Conservation (phyloP, 2,888 invertebrate species). For the Chymomyza procnemis region DNA sequence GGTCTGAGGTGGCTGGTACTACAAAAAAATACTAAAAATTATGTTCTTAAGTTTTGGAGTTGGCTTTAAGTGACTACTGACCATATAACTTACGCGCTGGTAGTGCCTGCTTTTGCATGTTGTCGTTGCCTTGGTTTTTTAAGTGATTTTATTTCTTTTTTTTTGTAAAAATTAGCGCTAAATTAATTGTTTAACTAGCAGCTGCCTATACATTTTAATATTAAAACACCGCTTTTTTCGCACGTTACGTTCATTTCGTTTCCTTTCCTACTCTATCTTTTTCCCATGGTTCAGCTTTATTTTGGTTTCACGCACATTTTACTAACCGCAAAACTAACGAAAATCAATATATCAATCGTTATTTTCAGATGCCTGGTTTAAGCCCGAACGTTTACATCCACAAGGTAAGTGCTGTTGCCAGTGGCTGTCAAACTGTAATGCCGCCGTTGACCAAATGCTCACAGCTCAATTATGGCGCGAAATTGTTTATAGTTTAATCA, state of each 20-base stretch:
- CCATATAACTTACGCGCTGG: too few relatives aligned
- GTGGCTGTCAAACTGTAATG: conserved; percentile 42
- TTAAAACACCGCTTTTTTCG: conserved; percentile 35
- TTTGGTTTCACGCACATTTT: conserved; percentile 44
- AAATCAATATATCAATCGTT: conserved; percentile 75
- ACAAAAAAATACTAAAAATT: too few relatives aligned
- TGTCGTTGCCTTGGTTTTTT: too few relatives aligned
- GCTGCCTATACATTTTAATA: conserved; percentile 12
- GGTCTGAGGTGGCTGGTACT: too few relatives aligned
- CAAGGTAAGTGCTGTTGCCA: conserved; percentile 88
- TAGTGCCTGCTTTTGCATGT: too few relatives aligned
- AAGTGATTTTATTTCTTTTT: neutral
- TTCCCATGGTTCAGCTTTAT: too few relatives aligned
- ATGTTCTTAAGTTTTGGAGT: too few relatives aligned
- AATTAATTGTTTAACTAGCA: neutral
- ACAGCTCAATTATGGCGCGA: neutral
- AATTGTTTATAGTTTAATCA: neutral
- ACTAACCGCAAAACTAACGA: conserved; percentile 65
- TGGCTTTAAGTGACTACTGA: too few relatives aligned
- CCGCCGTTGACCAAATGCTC: neutral
- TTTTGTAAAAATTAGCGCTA: neutral
- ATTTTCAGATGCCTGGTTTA: conserved; percentile 94
- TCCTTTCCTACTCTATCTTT: neutral
- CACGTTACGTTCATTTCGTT: conserved; percentile 31
- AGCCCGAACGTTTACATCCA: conserved; percentile 93